Percentiles rank a stretch among this genome's conserved stretches.
These are phyloP conservation scores for Echiichthys vipera DNA, from an alignment of 2,797 vertebrate genomes.

Conservation along the genomic window DNA sequence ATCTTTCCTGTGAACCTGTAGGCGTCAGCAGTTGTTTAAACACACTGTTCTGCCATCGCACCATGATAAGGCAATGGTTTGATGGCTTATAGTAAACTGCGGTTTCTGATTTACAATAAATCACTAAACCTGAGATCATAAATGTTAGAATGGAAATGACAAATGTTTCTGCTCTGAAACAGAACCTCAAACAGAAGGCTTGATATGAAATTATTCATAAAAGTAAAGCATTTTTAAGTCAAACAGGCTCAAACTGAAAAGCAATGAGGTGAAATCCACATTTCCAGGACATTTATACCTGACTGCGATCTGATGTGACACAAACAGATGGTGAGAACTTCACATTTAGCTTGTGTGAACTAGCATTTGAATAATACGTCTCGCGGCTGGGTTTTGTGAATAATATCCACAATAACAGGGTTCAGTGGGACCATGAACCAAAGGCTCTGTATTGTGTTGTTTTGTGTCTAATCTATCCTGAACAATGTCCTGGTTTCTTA, in stretches of 20 bases:
- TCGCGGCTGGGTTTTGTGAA: slow-evolving; percentile 13
- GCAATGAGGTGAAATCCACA: background rate
- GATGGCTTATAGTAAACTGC: background rate
- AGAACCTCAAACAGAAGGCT: background rate
- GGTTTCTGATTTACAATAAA: background rate
- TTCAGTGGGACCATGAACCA: slow-evolving; percentile 5
- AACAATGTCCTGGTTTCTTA: slow-evolving; percentile 42
- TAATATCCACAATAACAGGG: slow-evolving; percentile 10
- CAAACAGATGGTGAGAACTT: background rate
- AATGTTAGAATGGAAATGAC: background rate
- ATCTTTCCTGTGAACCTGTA: background rate
- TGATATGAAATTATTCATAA: background rate
- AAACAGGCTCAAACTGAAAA: background rate
- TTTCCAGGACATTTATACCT: background rate
- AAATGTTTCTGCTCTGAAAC: background rate
- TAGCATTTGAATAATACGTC: background rate
- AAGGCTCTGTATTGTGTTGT: slow-evolving; percentile 13
- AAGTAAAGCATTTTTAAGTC: background rate
- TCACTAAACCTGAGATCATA: background rate
- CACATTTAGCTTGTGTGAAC: background rate
- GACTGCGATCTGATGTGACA: background rate
- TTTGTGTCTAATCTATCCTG: slow-evolving; percentile 1
- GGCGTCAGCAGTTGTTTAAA: background rate
- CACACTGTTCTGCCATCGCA: background rate
- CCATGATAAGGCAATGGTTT: background rate